Evolutionary conservation across 2,888 invertebrate genomes (phyloP).

Genomic region (Leptopilina drosophilae): DNA sequence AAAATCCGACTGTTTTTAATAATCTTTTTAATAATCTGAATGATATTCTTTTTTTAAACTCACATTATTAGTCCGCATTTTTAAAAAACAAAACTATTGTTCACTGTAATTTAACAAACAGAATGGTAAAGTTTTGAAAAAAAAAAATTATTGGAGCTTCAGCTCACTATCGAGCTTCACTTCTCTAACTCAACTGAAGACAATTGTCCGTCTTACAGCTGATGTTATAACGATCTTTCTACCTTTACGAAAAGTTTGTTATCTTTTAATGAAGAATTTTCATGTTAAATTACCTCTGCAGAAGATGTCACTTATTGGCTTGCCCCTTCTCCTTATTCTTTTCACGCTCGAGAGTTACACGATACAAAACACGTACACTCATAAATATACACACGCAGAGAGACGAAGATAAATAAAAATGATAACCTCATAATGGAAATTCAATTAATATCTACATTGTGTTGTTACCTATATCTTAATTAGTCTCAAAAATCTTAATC

Average conservation of each 20-base stretch:
- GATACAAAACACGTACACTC: background rate
- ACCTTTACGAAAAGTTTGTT: background rate
- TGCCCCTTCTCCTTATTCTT: background rate
- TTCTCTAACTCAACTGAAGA: slow-evolving; percentile 8
- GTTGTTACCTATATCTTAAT: background rate
- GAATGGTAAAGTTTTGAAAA: too few relatives aligned
- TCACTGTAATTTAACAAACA: too few relatives aligned
- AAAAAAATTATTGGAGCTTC: background rate
- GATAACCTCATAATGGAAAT: background rate
- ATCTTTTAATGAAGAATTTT: background rate
- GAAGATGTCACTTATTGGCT: background rate
- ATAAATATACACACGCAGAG: too few relatives aligned
- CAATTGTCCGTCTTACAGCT: background rate
- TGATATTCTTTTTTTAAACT: background rate
- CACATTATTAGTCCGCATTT: slow-evolving; percentile 16
- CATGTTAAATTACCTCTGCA: background rate
- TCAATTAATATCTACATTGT: background rate
- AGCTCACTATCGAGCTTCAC: background rate
- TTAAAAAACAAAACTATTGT: background rate
- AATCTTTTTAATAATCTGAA: too few relatives aligned
- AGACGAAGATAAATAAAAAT: slow-evolving; percentile 13
- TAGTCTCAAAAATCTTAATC: background rate
- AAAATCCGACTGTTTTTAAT: too few relatives aligned
- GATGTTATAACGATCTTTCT: too few relatives aligned
- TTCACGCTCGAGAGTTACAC: background rate